These are phyloP conservation scores for Muscicapa striata DNA, from an alignment of 2,797 vertebrate genomes.

Conservation along the genomic window DNA sequence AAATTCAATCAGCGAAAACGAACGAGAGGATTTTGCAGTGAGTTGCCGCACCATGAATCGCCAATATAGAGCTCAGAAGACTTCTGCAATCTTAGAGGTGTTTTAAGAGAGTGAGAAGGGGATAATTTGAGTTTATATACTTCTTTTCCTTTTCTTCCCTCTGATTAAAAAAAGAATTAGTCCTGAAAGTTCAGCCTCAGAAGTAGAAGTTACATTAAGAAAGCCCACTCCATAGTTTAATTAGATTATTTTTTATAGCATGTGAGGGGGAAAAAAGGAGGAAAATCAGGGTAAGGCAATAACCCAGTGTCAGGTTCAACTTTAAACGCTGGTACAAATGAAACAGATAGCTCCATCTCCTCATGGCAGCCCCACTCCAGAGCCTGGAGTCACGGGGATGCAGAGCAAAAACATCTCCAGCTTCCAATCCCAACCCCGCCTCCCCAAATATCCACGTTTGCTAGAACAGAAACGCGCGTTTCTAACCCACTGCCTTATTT, in stretches of 20 bases:
- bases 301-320: slow-evolving; percentile 54
- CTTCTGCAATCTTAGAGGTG: slow-evolving; percentile 38
- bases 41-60: slow-evolving; percentile 63
- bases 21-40: slow-evolving; percentile 58
- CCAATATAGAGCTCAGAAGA: slow-evolving; percentile 41
- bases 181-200: slow-evolving; percentile 52
- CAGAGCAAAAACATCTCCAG: slow-evolving; percentile 81
- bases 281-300: slow-evolving; percentile 42
- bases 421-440: slow-evolving; percentile 80
- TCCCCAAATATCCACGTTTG: slow-evolving; percentile 82
- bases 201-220: slow-evolving; percentile 1
- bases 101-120: slow-evolving; percentile 11
- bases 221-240: slow-evolving; percentile 11
- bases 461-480: slow-evolving; percentile 90
- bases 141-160: background rate
- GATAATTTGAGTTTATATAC: slow-evolving; percentile 39
- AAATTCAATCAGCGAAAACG: slow-evolving; percentile 70
- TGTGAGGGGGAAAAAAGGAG: background rate
- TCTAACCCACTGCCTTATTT: slow-evolving; percentile 84
- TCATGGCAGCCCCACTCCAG: slow-evolving; percentile 77
- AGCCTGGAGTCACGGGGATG: slow-evolving; percentile 74
- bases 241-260: slow-evolving; percentile 25
- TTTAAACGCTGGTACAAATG: slow-evolving; percentile 62
- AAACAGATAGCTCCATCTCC: slow-evolving; percentile 62
- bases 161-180: slow-evolving; percentile 33